Percentiles rank a stretch among this genome's conserved stretches.
These are phyloP conservation scores for Chromobotia macracanthus DNA, from an alignment of 2,797 vertebrate genomes.

Conservation along the genomic window DNA sequence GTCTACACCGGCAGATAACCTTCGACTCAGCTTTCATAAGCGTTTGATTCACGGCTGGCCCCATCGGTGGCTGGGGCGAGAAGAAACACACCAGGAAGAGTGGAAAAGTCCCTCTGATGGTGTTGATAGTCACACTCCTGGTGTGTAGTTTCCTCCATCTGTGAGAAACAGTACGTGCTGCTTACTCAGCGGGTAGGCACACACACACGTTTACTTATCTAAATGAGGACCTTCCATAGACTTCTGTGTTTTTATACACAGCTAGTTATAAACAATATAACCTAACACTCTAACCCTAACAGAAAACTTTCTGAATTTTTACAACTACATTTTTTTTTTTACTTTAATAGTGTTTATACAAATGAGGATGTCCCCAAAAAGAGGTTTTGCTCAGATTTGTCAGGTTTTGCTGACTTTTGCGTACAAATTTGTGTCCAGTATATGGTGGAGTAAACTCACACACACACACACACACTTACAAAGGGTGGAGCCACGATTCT, in stretches of 20 bases:
- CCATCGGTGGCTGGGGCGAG: slow-evolving; percentile 38
- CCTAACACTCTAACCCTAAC: too few species aligned
- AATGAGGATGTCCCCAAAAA: too few species aligned
- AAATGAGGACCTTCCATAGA: too few species aligned
- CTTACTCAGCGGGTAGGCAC: slow-evolving; percentile 29
- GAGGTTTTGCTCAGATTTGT: too few species aligned
- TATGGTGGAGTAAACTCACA: too few species aligned
- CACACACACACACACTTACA: not conserved
- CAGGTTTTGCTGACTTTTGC: too few species aligned
- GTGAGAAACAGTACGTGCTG: slow-evolving; percentile 43
- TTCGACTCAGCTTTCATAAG: slow-evolving; percentile 37
- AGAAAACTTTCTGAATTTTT: too few species aligned
- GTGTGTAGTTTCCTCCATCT: slow-evolving; percentile 56
- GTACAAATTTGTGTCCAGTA: too few species aligned
- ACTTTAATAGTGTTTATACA: too few species aligned
- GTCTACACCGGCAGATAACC: slow-evolving; percentile 47
- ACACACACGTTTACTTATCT: slow-evolving; percentile 19
- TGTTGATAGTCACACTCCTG: slow-evolving; percentile 52
- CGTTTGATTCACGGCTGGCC: slow-evolving; percentile 38
- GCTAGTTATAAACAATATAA: too few species aligned
- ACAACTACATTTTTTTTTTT: too few species aligned
- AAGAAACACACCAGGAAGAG: slow-evolving; percentile 28
- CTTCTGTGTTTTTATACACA: too few species aligned
- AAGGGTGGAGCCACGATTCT: slow-evolving; percentile 36
- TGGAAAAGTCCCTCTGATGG: slow-evolving; percentile 53